A percentile compares a stretch with the other conserved stretches of the same genome.
phyloP scores from a whole-genome alignment of 1,140 invertebrate genomes.

The Lordiphosa mommai region DNA sequence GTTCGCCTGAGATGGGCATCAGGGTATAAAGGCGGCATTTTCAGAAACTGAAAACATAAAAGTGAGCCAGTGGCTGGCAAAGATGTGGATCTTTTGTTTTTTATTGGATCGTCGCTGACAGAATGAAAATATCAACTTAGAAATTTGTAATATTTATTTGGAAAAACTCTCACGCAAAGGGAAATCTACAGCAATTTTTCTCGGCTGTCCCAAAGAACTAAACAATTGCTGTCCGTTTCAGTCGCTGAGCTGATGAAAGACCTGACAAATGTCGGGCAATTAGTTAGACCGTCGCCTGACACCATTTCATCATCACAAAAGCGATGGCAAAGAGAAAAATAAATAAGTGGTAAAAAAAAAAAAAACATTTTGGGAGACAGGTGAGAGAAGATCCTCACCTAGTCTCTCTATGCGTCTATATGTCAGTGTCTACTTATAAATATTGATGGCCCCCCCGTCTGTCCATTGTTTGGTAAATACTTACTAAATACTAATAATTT shows the following conservation, averaged over 20 bases:
- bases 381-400: slow-evolving; percentile 16
- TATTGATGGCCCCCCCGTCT: slow-evolving; percentile 38
- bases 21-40: slow-evolving; percentile 44
- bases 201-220: slow-evolving; percentile 18
- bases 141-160: slow-evolving; percentile 21
- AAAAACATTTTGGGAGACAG: neutral
- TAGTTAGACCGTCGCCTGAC: slow-evolving; percentile 53
- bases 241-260: slow-evolving; percentile 39
- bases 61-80: slow-evolving; percentile 11
- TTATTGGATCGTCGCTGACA: neutral
- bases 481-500: slow-evolving; percentile 5
- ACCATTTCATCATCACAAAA: slow-evolving; percentile 63
- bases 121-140: slow-evolving; percentile 44
- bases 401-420: slow-evolving; percentile 13
- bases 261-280: slow-evolving; percentile 66
- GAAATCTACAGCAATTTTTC: slow-evolving; percentile 47
- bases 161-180: slow-evolving; percentile 37
- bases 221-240: slow-evolving; percentile 27
- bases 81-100: slow-evolving; percentile 4
- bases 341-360: slow-evolving; percentile 37
- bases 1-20: slow-evolving; percentile 22
- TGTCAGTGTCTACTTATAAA: slow-evolving; percentile 68
- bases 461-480: slow-evolving; percentile 7
- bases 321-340: slow-evolving; percentile 16
- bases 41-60: slow-evolving; percentile 9